Conservation (phyloP, 2,888 invertebrate species). For the Cenopis cana region DNA sequence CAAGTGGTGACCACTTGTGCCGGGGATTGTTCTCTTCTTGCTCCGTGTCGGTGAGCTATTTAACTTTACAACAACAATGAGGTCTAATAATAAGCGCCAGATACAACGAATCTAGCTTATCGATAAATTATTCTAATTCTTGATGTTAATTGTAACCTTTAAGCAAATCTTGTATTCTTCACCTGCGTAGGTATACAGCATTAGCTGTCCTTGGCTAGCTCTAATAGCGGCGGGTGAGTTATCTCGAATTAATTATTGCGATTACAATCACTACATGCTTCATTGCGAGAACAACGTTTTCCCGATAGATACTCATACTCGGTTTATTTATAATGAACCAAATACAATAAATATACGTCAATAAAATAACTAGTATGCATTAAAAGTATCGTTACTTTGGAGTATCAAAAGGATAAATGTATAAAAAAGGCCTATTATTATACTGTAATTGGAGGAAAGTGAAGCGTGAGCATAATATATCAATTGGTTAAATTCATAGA, state of each 20-base stretch:
- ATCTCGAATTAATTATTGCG: slow-evolving; percentile 69
- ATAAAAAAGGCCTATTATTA: too few species aligned
- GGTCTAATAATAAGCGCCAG: background rate
- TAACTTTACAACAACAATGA: background rate
- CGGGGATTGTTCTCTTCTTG: too few species aligned
- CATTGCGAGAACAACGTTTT: slow-evolving; percentile 41
- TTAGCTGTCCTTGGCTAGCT: slow-evolving; percentile 55
- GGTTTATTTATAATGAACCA: too few species aligned
- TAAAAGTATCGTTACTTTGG: too few species aligned
- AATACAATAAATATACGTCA: too few species aligned
- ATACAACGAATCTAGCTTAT: background rate
- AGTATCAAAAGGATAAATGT: too few species aligned
- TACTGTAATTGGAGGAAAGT: too few species aligned
- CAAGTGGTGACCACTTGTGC: too few species aligned
- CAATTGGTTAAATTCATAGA: too few species aligned
- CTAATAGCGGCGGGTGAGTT: slow-evolving; percentile 52
- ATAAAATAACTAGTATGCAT: too few species aligned
- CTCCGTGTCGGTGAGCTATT: too few species aligned
- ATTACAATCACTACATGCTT: slow-evolving; percentile 59
- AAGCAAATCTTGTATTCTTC: slow-evolving; percentile 43
- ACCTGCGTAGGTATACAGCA: slow-evolving; percentile 26
- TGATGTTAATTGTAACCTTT: slow-evolving; percentile 13
- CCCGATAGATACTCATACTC: slow-evolving; percentile 34
- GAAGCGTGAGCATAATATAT: too few species aligned
- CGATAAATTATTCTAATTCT: background rate